Conservation (phyloP, 2,797 vertebrate species). For the Intellagama lesueurii region DNA sequence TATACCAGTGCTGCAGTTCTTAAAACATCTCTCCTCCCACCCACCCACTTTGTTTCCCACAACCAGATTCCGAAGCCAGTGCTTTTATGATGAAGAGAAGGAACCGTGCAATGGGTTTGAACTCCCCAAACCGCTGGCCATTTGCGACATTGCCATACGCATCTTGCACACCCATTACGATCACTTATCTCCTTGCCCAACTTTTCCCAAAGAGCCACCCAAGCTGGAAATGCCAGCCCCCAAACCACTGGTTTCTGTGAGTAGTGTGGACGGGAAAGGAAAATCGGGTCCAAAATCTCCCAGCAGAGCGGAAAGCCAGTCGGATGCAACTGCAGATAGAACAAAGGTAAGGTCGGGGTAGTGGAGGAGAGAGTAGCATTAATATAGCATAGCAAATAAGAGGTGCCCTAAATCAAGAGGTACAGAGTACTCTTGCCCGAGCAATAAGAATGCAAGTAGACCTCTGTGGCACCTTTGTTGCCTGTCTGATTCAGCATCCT, state of each 20-base stretch:
- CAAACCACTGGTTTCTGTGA: neutral
- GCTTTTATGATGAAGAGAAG: slow-evolving; percentile 78
- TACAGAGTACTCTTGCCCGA: neutral
- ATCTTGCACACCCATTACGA: slow-evolving; percentile 89
- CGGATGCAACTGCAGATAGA: neutral
- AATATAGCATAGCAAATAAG: neutral
- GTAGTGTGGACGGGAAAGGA: slow-evolving; percentile 15
- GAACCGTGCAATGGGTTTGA: slow-evolving; percentile 77
- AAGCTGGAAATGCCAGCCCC: slow-evolving; percentile 19
- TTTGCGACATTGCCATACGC: slow-evolving; percentile 81
- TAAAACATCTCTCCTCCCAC: neutral
- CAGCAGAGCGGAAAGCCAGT: slow-evolving; percentile 8
- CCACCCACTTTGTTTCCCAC: neutral
- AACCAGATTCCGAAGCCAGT: slow-evolving; percentile 82
- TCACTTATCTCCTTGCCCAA: slow-evolving; percentile 81
- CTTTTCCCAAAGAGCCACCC: slow-evolving; percentile 31
- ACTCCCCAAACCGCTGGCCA: slow-evolving; percentile 84
- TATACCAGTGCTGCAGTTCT: neutral
- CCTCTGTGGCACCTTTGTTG: neutral
- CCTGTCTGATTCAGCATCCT: neutral
- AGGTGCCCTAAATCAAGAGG: neutral
- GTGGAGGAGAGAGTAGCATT: neutral
- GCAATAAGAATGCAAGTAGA: neutral
- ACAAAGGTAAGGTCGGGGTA: slow-evolving; percentile 40
- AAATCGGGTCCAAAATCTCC: neutral